Percentiles rank a stretch among this genome's conserved stretches.
These are phyloP conservation scores for Periophthalmus modestus DNA, from an alignment of 2,113 vertebrate genomes.

Conservation along the genomic window DNA sequence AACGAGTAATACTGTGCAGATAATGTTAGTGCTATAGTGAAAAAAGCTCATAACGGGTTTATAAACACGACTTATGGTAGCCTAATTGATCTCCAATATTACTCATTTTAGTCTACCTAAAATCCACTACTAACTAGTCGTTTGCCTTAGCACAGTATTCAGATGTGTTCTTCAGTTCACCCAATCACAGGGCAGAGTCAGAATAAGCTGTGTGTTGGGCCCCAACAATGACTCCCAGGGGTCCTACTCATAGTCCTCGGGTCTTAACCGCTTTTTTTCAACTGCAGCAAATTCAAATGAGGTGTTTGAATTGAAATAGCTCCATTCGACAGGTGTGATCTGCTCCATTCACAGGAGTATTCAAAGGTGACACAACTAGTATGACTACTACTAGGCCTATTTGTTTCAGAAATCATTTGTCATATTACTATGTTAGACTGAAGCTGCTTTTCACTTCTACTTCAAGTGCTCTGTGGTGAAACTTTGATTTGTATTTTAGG, in stretches of 20 bases:
- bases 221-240: conserved; percentile 64
- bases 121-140: neutral
- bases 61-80: neutral
- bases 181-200: conserved; percentile 41
- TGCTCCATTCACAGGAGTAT: neutral
- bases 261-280: conserved; percentile 28
- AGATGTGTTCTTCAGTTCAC: conserved; percentile 19
- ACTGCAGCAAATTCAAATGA: conserved; percentile 28
- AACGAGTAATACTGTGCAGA: neutral
- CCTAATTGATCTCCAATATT: neutral
- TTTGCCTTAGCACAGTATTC: conserved; percentile 1
- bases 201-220: conserved; percentile 41
- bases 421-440: neutral
- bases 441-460: neutral
- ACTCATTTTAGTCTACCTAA: neutral
- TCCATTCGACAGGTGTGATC: conserved; percentile 8
- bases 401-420: neutral
- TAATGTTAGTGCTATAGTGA: neutral
- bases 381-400: neutral
- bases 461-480: neutral
- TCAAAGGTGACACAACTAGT: neutral
- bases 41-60: neutral
- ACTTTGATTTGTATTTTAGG: neutral
- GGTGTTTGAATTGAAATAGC: conserved; percentile 5
- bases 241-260: conserved; percentile 34